Conservation (phyloP, 2,888 invertebrate genomes). For the Melitaea athalia region DNA sequence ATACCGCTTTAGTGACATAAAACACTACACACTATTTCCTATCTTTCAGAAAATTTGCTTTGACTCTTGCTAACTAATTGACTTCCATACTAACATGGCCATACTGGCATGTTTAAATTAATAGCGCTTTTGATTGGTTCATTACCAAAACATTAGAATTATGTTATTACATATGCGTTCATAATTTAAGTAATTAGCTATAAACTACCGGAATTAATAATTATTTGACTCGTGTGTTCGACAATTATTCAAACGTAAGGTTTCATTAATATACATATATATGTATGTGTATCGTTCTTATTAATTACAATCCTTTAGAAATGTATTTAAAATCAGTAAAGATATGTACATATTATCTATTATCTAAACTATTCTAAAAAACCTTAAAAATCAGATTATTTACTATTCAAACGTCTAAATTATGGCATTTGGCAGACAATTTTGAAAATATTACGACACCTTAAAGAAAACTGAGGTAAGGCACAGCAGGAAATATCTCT, state of each 20-base stretch:
- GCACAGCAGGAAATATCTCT: too few relatives aligned
- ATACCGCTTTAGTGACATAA: background rate
- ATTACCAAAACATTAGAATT: conserved; percentile 6
- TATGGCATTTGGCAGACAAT: too few relatives aligned
- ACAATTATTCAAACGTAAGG: background rate
- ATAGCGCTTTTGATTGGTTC: conserved; percentile 1
- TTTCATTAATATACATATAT: background rate
- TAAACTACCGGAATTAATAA: background rate
- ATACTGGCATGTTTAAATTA: background rate
- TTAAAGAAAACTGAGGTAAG: too few relatives aligned
- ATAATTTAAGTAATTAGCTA: background rate
- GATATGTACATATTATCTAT: too few relatives aligned
- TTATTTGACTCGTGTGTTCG: background rate
- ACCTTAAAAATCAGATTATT: too few relatives aligned
- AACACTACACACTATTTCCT: background rate
- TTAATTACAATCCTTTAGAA: background rate
- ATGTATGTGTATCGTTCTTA: background rate
- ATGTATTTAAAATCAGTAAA: too few relatives aligned
- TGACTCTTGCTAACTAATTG: background rate
- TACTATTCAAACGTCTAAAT: too few relatives aligned
- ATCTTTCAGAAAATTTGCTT: background rate
- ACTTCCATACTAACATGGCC: background rate
- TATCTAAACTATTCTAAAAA: too few relatives aligned
- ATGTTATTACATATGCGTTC: background rate
- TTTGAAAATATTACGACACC: too few relatives aligned